Evolutionary conservation across 2,113 vertebrate species (phyloP).

Genomic region (Leiothrix lutea): DNA sequence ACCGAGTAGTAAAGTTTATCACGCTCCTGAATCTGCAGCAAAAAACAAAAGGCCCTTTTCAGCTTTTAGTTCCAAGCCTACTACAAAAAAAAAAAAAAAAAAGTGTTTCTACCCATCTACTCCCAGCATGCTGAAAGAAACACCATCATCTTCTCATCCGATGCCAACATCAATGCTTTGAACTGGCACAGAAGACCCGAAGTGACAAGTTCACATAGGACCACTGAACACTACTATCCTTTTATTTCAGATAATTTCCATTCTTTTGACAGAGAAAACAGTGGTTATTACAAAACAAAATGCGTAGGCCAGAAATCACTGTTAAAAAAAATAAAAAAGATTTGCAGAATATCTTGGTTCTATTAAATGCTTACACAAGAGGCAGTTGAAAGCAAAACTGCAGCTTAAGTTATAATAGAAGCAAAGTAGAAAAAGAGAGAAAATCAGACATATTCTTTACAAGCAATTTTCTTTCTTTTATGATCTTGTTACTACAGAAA

Average conservation of each 20-base stretch:
- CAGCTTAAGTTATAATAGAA: background rate
- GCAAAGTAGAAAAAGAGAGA: background rate
- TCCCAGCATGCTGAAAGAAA: conserved; percentile 15
- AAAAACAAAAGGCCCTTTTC: conserved; percentile 48
- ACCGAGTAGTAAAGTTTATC: conserved; percentile 56
- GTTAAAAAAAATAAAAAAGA: background rate
- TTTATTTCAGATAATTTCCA: background rate
- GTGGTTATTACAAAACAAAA: conserved; percentile 8
- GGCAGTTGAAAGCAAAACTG: conserved; percentile 10
- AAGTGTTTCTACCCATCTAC: background rate
- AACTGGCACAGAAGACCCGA: background rate
- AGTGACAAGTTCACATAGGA: background rate
- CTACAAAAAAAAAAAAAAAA: background rate
- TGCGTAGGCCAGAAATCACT: background rate
- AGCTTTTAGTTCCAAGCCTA: conserved; percentile 1
- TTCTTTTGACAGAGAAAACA: background rate
- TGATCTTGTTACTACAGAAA: conserved; percentile 19
- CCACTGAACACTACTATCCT: background rate
- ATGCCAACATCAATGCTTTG: background rate
- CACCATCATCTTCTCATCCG: background rate
- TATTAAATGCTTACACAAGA: conserved; percentile 27
- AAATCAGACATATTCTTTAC: conserved; percentile 34
- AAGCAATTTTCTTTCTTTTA: conserved; percentile 50
- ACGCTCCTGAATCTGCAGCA: conserved; percentile 22
- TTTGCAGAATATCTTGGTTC: background rate